These are phyloP conservation scores for Merodon equestris DNA, from an alignment of 2,888 invertebrate genomes.

Conservation along the genomic window DNA sequence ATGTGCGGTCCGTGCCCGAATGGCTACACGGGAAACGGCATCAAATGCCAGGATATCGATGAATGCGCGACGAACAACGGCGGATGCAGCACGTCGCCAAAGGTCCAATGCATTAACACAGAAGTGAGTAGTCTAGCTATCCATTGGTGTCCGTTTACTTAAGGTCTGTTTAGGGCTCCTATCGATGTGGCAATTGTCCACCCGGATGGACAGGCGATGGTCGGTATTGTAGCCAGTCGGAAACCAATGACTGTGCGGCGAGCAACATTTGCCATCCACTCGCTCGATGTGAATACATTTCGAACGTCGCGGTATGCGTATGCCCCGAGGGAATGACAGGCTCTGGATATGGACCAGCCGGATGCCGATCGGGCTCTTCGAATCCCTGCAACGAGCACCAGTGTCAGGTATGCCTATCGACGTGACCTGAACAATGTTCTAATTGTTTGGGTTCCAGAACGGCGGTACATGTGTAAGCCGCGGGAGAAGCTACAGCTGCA, in stretches of 20 bases:
- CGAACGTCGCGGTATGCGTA: slow-evolving; percentile 84
- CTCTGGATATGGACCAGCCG: slow-evolving; percentile 87
- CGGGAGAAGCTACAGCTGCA: slow-evolving; percentile 73
- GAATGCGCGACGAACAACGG: slow-evolving; percentile 92
- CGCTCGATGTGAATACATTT: slow-evolving; percentile 88
- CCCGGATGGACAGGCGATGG: slow-evolving; percentile 93
- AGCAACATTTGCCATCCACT: slow-evolving; percentile 86
- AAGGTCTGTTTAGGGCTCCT: slow-evolving; percentile 84
- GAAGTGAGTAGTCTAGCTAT: slow-evolving; percentile 78
- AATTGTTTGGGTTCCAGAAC: slow-evolving; percentile 79
- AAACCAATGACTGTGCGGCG: slow-evolving; percentile 73
- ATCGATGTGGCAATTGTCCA: slow-evolving; percentile 92
- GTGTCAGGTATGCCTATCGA: slow-evolving; percentile 78
- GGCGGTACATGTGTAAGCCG: slow-evolving; percentile 78
- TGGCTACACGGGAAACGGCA: slow-evolving; percentile 93
- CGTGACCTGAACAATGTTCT: background rate
- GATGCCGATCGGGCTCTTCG: slow-evolving; percentile 81
- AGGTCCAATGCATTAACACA: slow-evolving; percentile 93
- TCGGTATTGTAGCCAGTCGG: slow-evolving; percentile 81
- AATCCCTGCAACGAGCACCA: slow-evolving; percentile 80
- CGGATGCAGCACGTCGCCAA: slow-evolving; percentile 90
- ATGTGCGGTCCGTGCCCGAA: slow-evolving; percentile 91
- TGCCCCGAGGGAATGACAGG: slow-evolving; percentile 91
- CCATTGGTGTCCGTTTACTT: background rate
- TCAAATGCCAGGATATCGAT: slow-evolving; percentile 90